phyloP scores from a whole-genome alignment of 1,140 invertebrate genomes.

The Rhopalosiphum maidis region DNA sequence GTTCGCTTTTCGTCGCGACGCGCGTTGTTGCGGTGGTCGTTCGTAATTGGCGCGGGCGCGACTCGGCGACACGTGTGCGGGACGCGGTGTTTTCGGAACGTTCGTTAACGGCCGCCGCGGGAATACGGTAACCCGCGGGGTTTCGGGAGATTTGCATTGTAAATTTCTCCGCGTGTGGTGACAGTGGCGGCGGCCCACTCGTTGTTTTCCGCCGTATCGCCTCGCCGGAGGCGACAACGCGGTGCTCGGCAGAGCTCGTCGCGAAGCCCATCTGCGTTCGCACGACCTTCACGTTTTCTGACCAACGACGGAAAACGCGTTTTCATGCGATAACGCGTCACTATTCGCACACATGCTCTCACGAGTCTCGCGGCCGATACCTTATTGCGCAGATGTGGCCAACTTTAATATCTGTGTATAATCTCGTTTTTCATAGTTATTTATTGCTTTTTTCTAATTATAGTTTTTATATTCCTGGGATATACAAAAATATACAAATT shows the following conservation, averaged over 20 bases:
- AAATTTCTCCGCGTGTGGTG: not conserved
- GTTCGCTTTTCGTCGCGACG: not conserved
- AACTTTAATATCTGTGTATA: no score
- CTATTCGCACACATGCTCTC: no score
- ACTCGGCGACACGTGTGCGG: not conserved
- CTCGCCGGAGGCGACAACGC: no score
- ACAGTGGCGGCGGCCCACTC: not conserved
- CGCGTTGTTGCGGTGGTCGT: not conserved
- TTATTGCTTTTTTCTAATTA: no score
- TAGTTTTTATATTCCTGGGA: no score
- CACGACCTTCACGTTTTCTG: no score
- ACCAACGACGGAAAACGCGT: no score
- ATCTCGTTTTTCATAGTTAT: no score
- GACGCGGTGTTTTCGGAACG: not conserved
- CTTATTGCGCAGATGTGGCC: no score
- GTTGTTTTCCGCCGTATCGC: not conserved
- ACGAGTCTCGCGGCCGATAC: no score
- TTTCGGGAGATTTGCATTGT: conserved; percentile 6
- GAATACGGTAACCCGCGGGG: not conserved
- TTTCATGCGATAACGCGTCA: no score
- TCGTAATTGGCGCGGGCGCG: not conserved
- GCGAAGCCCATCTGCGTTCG: not conserved
- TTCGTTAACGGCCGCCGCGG: not conserved
- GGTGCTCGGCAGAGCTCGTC: not conserved
- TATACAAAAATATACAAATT: no score